A percentile compares a stretch with the other conserved stretches of the same genome.
These are phyloP conservation scores for Microcebus tavaratra DNA, from an alignment of 2,113 vertebrate genomes.

Conservation along the genomic window DNA sequence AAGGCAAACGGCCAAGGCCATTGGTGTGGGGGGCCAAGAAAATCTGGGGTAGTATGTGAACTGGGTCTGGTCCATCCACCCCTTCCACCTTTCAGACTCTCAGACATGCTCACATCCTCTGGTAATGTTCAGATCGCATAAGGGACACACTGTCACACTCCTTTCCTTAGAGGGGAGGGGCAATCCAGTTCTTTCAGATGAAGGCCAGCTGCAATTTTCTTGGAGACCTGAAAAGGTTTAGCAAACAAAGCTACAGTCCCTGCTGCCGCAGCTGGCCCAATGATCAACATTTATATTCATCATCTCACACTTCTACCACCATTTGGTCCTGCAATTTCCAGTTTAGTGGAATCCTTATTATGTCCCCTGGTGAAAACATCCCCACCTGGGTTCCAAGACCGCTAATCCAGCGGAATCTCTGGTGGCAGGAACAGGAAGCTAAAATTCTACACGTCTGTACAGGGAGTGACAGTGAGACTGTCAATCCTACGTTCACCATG, in stretches of 20 bases:
- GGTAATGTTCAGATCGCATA: neutral
- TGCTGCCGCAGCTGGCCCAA: neutral
- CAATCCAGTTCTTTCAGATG: neutral
- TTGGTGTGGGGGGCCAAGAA: fast-evolving
- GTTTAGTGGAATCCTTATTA: neutral
- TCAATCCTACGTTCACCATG: neutral
- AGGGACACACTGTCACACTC: neutral
- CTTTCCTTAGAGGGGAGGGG: neutral
- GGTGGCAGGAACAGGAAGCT: neutral
- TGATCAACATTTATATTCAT: neutral
- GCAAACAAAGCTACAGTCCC: neutral
- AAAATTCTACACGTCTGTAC: neutral
- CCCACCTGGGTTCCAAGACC: neutral
- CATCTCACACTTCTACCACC: neutral
- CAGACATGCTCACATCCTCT: neutral
- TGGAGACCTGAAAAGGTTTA: neutral
- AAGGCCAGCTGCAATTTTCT: neutral
- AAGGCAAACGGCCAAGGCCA: neutral
- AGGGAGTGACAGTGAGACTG: neutral
- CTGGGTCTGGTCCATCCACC: neutral
- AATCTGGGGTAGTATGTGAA: neutral
- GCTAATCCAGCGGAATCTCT: neutral
- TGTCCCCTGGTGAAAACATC: neutral
- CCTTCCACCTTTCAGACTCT: neutral
- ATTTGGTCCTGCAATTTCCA: neutral